Percentiles rank a stretch among this genome's conserved stretches.
Evolutionary conservation across 2,797 vertebrate genomes (phyloP).

Genomic region (Coilia nasus): DNA sequence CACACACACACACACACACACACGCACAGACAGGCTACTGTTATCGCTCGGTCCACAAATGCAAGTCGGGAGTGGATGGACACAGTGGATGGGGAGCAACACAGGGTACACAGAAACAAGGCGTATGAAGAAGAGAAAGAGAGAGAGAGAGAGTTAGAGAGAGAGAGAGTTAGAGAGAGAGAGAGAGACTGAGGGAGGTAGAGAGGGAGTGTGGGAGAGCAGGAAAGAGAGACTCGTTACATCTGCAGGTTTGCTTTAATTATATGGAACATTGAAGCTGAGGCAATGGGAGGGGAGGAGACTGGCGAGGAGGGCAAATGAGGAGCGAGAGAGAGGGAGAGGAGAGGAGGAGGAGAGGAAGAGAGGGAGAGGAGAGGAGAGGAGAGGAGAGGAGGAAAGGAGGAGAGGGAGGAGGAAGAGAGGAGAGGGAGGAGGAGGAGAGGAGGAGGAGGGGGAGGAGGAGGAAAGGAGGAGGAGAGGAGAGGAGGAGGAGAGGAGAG

Average conservation of each 20-base stretch:
- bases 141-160: constrained; percentile 23
- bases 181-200: background rate
- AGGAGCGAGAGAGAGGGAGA: background rate
- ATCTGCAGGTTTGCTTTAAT: constrained; percentile 75
- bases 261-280: constrained; percentile 60
- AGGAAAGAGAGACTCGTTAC: constrained; percentile 54
- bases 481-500: too few relatives aligned
- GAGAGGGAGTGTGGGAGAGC: background rate
- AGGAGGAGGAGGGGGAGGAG: too few relatives aligned
- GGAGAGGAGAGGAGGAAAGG: background rate
- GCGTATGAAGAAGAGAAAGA: constrained; percentile 64
- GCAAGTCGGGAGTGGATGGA: constrained; percentile 64
- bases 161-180: background rate
- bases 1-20: background rate
- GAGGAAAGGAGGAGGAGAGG: too few relatives aligned
- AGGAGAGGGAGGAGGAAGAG: background rate
- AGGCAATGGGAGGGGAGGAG: constrained; percentile 53
- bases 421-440: constrained; percentile 23
- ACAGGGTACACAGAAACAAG: constrained; percentile 66
- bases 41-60: constrained; percentile 73
- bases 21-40: constrained; percentile 64
- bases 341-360: background rate
- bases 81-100: constrained; percentile 65
- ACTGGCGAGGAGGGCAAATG: constrained; percentile 25
- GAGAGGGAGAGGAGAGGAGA: background rate